These are phyloP conservation scores for Micropoecilia bifurca DNA, from an alignment of 2,797 vertebrate species.

Conservation along the genomic window DNA sequence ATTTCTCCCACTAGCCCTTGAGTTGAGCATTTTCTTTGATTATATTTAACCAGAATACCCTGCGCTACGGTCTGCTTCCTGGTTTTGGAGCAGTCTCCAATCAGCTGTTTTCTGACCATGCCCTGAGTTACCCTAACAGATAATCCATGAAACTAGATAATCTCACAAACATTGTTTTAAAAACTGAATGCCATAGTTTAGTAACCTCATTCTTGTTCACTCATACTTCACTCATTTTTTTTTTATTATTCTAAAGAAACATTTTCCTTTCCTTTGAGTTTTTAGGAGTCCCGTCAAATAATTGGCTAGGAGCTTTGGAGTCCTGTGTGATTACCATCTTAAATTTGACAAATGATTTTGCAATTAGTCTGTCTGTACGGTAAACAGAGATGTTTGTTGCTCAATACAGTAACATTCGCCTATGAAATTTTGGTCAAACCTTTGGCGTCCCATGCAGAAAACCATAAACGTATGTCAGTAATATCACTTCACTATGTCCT, in stretches of 20 bases:
- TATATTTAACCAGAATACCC: too few relatives aligned
- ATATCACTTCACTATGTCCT: background rate
- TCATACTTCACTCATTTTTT: too few relatives aligned
- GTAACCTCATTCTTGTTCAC: background rate
- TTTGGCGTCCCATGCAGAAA: background rate
- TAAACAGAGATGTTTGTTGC: background rate
- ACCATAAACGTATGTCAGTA: background rate
- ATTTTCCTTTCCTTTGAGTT: background rate
- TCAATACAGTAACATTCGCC: background rate
- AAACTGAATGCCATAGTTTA: background rate
- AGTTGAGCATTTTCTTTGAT: too few relatives aligned
- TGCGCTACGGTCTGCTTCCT: too few relatives aligned
- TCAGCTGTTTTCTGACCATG: background rate
- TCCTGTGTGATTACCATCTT: background rate
- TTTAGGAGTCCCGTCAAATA: background rate
- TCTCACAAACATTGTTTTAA: background rate
- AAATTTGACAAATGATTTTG: background rate
- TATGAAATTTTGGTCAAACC: background rate
- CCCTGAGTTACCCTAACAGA: background rate
- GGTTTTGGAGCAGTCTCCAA: too few relatives aligned
- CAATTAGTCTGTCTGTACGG: background rate
- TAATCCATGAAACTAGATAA: background rate
- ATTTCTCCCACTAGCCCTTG: too few relatives aligned
- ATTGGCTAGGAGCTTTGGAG: background rate
- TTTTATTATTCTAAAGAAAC: background rate